Conservation (phyloP, 2,888 invertebrate species). For the Drosophila hamatofila region DNA sequence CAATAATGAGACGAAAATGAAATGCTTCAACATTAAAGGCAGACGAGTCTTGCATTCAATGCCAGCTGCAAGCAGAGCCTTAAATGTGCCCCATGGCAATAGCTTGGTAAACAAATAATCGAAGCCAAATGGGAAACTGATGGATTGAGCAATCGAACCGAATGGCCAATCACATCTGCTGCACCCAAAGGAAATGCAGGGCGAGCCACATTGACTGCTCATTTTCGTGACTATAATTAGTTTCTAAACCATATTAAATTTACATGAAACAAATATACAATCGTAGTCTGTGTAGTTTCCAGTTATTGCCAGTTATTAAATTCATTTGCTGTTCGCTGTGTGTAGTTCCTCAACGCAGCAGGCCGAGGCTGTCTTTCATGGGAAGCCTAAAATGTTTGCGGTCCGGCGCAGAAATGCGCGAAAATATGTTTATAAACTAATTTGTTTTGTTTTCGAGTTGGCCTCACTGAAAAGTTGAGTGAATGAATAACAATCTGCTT, state of each 20-base stretch:
- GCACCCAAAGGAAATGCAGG: background rate
- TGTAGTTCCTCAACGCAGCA: background rate
- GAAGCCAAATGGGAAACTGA: slow-evolving; percentile 9
- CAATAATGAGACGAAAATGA: slow-evolving; percentile 25
- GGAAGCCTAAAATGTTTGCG: slow-evolving; percentile 32
- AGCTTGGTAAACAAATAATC: slow-evolving; percentile 33
- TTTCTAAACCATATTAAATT: background rate
- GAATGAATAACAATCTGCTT: slow-evolving; percentile 50
- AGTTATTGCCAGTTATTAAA: background rate
- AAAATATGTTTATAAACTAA: slow-evolving; percentile 60
- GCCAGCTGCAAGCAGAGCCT: slow-evolving; percentile 24
- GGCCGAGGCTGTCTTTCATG: slow-evolving; percentile 1
- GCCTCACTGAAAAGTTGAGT: slow-evolving; percentile 42
- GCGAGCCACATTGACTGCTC: background rate
- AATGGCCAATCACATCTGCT: slow-evolving; percentile 18
- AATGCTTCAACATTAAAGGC: slow-evolving; percentile 3
- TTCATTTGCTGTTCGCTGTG: background rate
- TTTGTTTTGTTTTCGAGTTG: slow-evolving; percentile 45
- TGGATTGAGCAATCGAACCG: slow-evolving; percentile 5
- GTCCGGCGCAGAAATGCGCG: slow-evolving; percentile 44
- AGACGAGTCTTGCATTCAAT: slow-evolving; percentile 39
- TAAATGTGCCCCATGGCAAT: slow-evolving; percentile 13
- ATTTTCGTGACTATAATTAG: background rate
- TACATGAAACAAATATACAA: background rate
- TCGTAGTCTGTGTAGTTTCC: background rate